A percentile compares a stretch with the other conserved stretches of the same genome.
phyloP scores from a whole-genome alignment of 2,797 vertebrate genomes.

The Sebastes diaconus region DNA sequence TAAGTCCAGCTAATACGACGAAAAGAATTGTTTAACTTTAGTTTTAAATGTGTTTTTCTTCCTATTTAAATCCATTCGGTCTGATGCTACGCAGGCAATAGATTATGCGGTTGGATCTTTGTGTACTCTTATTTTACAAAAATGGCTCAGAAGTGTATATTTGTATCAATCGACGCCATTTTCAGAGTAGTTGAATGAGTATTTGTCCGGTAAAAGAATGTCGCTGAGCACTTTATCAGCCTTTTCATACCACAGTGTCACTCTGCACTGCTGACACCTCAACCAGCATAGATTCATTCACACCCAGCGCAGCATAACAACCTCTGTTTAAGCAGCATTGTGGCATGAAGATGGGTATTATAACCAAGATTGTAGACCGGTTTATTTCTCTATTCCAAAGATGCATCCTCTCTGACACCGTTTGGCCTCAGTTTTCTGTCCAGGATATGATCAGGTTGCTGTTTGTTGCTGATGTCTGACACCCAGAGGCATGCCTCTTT shows the following conservation, averaged over 20 bases:
- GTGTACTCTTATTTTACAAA: neutral
- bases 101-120: neutral
- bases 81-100: conserved; percentile 13
- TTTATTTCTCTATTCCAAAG: conserved; percentile 59
- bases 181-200: neutral
- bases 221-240: conserved; percentile 55
- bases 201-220: conserved; percentile 26
- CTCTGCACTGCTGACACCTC: neutral
- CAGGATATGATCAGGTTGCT: conserved; percentile 21
- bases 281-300: neutral
- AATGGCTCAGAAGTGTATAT: neutral
- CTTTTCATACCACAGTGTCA: conserved; percentile 20
- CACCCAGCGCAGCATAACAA: neutral
- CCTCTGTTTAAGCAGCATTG: conserved; percentile 10
- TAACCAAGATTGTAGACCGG: neutral
- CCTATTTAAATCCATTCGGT: conserved; percentile 11
- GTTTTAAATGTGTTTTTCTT: conserved; percentile 5
- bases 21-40: neutral
- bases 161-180: conserved; percentile 22
- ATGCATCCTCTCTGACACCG: conserved; percentile 17
- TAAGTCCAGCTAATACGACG: neutral
- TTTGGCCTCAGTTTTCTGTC: conserved; percentile 30
- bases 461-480: conserved; percentile 36
- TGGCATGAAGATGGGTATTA: neutral
- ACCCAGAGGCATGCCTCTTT: conserved; percentile 47